A percentile compares a stretch with the other conserved stretches of the same genome.
Evolutionary conservation across 1,140 invertebrate species (phyloP).

Genomic region (Chironomus striatipennis): DNA sequence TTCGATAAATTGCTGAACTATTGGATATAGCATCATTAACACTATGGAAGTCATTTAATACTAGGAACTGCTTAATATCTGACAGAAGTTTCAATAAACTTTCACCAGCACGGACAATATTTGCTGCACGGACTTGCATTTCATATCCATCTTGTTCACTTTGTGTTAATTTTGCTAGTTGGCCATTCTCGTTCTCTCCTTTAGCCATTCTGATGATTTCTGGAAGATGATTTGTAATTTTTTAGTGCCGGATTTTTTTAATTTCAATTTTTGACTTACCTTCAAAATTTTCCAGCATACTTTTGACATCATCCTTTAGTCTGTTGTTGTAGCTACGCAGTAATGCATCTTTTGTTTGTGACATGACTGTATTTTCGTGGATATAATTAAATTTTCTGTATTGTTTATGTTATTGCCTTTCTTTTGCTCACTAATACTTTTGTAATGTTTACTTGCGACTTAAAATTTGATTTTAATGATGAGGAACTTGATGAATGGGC

Average conservation of each 20-base stretch:
- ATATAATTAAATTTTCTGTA: background rate
- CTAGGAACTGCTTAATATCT: constrained; percentile 93
- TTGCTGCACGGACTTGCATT: constrained; percentile 91
- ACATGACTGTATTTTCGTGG: background rate
- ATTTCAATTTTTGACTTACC: constrained; percentile 45
- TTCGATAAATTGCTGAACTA: constrained; percentile 80
- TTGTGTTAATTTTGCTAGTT: constrained; percentile 78
- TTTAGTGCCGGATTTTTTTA: background rate
- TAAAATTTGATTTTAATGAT: too few species aligned
- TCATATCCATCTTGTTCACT: constrained; percentile 93
- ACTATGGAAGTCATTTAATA: constrained; percentile 93
- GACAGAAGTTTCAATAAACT: constrained; percentile 93
- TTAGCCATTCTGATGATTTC: constrained; percentile 91
- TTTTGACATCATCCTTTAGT: constrained; percentile 91
- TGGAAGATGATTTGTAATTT: constrained; percentile 41
- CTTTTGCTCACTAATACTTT: too few species aligned
- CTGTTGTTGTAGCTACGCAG: constrained; percentile 87
- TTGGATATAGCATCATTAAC: constrained; percentile 91
- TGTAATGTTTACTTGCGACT: too few species aligned
- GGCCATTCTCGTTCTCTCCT: constrained; percentile 78
- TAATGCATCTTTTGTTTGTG: constrained; percentile 68
- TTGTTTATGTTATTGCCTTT: too few species aligned
- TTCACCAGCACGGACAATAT: constrained; percentile 91
- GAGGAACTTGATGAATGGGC: too few species aligned
- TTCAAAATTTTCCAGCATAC: constrained; percentile 94